Conservation (phyloP, 2,888 invertebrate genomes). For the Aporophyla lueneburgensis region DNA sequence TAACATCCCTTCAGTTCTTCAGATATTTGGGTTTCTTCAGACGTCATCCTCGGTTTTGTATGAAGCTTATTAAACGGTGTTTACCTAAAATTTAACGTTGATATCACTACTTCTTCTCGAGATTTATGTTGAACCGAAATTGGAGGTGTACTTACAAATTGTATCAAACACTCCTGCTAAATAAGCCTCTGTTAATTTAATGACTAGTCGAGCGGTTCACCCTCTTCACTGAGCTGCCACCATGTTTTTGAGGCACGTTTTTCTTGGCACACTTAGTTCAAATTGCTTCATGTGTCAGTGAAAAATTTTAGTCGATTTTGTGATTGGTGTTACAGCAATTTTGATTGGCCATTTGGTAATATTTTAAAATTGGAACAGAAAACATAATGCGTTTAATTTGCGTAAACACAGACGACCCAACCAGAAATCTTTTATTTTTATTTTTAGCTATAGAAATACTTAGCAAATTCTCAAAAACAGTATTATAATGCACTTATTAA, state of each 20-base stretch:
- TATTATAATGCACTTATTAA: background rate
- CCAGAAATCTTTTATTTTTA: too few species aligned
- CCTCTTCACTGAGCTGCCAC: conserved; percentile 88
- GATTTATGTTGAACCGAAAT: conserved; percentile 20
- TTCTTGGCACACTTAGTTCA: conserved; percentile 28
- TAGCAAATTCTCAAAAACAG: background rate
- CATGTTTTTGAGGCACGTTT: conserved; percentile 83
- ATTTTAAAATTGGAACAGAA: background rate
- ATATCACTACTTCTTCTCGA: conserved; percentile 52
- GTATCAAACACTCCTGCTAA: conserved; percentile 90
- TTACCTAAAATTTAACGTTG: conserved; percentile 79
- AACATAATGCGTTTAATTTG: conserved; percentile 46
- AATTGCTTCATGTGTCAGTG: conserved; percentile 39
- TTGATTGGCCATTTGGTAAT: conserved; percentile 28
- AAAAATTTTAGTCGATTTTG: rapidly evolving
- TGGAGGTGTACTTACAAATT: conserved; percentile 83
- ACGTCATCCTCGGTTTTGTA: conserved; percentile 87
- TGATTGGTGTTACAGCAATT: conserved; percentile 44
- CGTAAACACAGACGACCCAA: background rate
- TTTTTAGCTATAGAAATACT: background rate
- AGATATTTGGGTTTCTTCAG: conserved; percentile 88
- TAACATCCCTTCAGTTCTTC: conserved; percentile 94
- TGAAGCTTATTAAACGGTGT: conserved; percentile 89
- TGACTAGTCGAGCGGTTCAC: conserved; percentile 85
- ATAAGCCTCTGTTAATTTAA: conserved; percentile 87